Percentiles rank a stretch among this genome's conserved stretches.
Evolutionary conservation across 2,797 vertebrate species (phyloP).

Genomic region (Dendrocincla tyrannina): DNA sequence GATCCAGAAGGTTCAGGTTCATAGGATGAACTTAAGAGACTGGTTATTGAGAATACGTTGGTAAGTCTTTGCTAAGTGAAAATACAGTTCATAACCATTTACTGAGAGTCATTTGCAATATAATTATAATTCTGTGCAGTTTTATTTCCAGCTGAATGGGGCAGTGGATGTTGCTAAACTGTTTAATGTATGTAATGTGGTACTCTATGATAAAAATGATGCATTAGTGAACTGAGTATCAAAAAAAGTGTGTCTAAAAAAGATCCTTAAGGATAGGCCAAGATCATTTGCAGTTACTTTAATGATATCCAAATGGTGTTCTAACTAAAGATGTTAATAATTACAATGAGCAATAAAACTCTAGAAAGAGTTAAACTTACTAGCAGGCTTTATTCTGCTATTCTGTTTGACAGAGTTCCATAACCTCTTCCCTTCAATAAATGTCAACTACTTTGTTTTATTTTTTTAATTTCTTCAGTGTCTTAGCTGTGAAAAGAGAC

Average conservation of each 20-base stretch:
- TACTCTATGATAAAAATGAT: neutral
- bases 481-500: constrained; percentile 33
- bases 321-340: constrained; percentile 23
- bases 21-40: neutral
- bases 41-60: neutral
- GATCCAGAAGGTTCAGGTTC: neutral
- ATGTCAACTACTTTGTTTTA: neutral
- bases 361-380: constrained; percentile 25
- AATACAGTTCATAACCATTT: neutral
- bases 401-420: constrained; percentile 15
- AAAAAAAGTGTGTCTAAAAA: neutral
- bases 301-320: constrained; percentile 19
- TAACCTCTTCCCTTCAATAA: constrained; percentile 44
- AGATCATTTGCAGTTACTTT: neutral
- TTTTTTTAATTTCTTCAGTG: neutral
- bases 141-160: neutral
- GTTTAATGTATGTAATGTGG: neutral
- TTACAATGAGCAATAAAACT: neutral
- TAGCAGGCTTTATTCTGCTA: neutral
- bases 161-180: neutral
- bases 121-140: neutral
- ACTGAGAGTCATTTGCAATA: neutral
- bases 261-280: neutral
- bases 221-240: neutral
- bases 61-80: neutral